Base-by-base conservation (phyloP, 2,888 invertebrate genomes). In the Meiosimyza platycephala region DNA sequence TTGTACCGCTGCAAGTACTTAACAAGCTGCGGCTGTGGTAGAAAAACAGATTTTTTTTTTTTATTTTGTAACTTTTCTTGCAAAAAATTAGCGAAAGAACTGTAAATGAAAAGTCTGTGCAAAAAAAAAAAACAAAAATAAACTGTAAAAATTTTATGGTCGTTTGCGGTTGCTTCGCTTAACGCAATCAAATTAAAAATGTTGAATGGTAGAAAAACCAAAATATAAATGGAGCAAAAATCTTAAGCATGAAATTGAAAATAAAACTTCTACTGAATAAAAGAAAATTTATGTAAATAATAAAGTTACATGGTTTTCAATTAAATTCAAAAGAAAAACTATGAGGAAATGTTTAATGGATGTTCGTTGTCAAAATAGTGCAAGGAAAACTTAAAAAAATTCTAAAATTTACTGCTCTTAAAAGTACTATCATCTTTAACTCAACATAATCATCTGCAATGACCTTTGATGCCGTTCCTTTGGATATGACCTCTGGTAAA, bases 151-250 rank as follows among this genome's bases (percentile, higher is more conserved):
- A 18, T 60, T 51, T 47, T 60, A 47, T 33, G 22, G 54, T 62
- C 63, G 33, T 62, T 71, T 51, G 70, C 63, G 54, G 63, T 71
- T 71, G 47, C n/a, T 52, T 63, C 54, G 54, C 54, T 71, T 63
- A 71, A 54, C 15, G 63, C 47, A 62, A 54, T 47, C 63, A 60
- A 71, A 71, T 63, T 63, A 71, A 71, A 12, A 71, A 62, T 63
- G 54, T 71, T 71, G 50, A 16, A 6, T 28, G 33, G 6, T 33
- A 9, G 33, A 28, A 40, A 7, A 13, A 28, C 28, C 28, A 28
- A n/a, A 60, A 60, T 11, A 22, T 22, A 64, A 48, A 64, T 28
- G 18, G 16, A 28, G 18, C 15, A 9, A 67, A 54, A 66, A 67
- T 18, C 22, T 16, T 40, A 9, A 40, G 48, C 13, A 50, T 47